phyloP scores from a whole-genome alignment of 2,888 invertebrate genomes.

The Petrolisthes cinctipes region DNA sequence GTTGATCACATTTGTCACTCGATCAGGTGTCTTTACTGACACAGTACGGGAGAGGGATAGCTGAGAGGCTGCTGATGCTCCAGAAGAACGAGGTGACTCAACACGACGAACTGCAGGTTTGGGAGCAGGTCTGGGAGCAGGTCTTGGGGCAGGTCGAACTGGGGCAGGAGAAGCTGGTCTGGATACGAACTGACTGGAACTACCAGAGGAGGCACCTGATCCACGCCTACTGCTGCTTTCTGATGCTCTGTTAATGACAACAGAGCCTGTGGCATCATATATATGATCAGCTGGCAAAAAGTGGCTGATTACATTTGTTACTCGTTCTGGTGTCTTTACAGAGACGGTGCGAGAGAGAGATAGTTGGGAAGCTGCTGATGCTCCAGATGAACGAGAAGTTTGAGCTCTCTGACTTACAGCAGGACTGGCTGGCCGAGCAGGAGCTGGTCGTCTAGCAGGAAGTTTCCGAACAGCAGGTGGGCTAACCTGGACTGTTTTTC shows the following conservation, averaged over 20 bases:
- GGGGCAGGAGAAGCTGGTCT: background rate
- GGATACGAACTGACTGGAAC: too few relatives aligned
- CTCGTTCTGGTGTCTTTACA: constrained; percentile 53
- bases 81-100: too few relatives aligned
- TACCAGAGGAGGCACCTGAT: too few relatives aligned
- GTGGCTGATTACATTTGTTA: constrained; percentile 50
- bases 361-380: background rate
- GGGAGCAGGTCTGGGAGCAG: constrained; percentile 17
- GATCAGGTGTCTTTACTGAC: constrained; percentile 51
- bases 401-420: background rate
- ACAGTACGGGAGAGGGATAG: constrained; percentile 42
- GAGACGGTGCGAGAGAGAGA: constrained; percentile 52
- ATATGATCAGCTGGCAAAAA: constrained; percentile 54
- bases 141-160: background rate
- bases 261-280: constrained; percentile 57
- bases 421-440: background rate
- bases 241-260: constrained; percentile 38
- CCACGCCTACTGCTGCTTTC: background rate
- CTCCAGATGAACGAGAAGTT: background rate
- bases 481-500: constrained; percentile 21
- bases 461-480: background rate
- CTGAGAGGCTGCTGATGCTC: background rate
- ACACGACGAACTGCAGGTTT: background rate
- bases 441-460: background rate
- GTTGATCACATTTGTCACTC: constrained; percentile 41